Evolutionary conservation across 2,113 vertebrate species (phyloP).

Genomic region (Calidris pygmaea): DNA sequence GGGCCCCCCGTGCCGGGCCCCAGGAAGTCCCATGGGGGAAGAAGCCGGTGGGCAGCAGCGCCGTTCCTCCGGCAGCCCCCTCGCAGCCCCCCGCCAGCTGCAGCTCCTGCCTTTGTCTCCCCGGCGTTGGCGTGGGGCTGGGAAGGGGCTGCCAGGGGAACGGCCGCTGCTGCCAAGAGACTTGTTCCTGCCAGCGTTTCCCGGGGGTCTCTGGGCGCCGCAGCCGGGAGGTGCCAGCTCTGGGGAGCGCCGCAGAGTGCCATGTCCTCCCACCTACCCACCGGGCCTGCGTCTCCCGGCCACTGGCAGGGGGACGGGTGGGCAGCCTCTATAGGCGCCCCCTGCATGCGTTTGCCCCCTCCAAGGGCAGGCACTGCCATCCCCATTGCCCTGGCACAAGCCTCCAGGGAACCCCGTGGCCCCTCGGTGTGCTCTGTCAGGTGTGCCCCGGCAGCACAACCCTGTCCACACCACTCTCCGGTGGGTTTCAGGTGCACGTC

Average conservation of each 20-base stretch:
- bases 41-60: not conserved
- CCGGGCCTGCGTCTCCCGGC: not conserved
- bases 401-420: no score
- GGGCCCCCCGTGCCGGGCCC: not conserved
- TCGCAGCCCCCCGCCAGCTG: conserved; percentile 30
- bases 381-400: fast-evolving
- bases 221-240: not conserved
- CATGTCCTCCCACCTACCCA: fast-evolving
- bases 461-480: not conserved
- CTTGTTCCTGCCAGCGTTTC: conserved; percentile 20
- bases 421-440: not conserved
- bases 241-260: not conserved
- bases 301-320: fast-evolving
- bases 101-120: conserved; percentile 29
- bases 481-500: no score
- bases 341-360: fast-evolving
- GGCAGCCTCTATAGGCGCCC: not conserved
- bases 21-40: not conserved
- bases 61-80: conserved; percentile 2
- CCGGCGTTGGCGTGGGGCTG: not conserved
- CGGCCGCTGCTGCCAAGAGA: not conserved
- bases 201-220: not conserved
- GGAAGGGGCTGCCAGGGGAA: conserved; percentile 39
- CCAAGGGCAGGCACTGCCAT: fast-evolving
- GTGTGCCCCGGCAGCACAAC: fast-evolving